Conservation (phyloP, 2,113 vertebrate genomes). For the Addax nasomaculatus region DNA sequence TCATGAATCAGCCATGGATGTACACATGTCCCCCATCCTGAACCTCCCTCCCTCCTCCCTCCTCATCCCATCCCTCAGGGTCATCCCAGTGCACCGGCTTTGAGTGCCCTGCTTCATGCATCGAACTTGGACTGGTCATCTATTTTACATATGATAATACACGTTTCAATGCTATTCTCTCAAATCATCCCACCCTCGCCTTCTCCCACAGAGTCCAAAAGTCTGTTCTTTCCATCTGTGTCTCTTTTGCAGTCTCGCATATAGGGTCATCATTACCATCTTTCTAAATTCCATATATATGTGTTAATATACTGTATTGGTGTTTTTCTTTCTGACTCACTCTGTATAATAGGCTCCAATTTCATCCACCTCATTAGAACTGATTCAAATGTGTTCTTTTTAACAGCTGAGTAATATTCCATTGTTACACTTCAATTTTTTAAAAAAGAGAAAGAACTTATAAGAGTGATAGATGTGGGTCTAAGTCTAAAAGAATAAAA, state of each 20-base stretch:
- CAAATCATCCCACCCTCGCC: not conserved
- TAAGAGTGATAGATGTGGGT: not conserved
- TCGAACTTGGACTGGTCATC: not conserved
- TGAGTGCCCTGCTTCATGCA: not conserved
- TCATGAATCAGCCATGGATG: not conserved
- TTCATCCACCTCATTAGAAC: not conserved
- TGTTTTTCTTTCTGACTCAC: not conserved
- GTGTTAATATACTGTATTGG: not conserved
- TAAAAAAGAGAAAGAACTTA: not conserved
- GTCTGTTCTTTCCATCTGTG: not conserved
- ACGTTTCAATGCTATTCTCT: not conserved
- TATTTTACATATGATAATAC: not conserved
- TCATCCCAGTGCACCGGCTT: not conserved
- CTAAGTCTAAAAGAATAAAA: not conserved
- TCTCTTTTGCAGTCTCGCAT: not conserved
- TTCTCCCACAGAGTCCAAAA: not conserved
- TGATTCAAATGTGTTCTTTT: not conserved
- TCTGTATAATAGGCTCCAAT: not conserved
- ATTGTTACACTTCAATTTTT: not conserved
- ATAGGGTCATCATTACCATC: not conserved
- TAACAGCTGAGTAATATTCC: not conserved
- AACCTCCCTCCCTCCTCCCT: not conserved
- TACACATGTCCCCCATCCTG: not conserved
- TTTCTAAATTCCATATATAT: not conserved
- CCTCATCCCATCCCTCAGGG: not conserved